These are phyloP conservation scores for Adoxophyes honmai DNA, from an alignment of 1,140 invertebrate species.

Conservation along the genomic window DNA sequence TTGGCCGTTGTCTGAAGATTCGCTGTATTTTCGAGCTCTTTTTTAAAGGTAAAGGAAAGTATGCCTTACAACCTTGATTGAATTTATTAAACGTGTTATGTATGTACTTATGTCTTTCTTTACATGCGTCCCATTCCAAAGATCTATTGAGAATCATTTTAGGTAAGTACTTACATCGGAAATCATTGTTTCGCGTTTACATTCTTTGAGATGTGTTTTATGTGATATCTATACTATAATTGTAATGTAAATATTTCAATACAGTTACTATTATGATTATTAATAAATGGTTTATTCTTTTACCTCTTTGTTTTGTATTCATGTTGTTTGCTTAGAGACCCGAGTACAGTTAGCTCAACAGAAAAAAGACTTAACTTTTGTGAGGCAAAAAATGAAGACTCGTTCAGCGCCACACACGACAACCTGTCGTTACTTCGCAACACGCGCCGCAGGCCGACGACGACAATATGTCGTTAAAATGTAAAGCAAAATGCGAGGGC, in stretches of 20 bases:
- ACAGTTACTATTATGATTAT: constrained; percentile 64
- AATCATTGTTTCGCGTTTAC: constrained; percentile 48
- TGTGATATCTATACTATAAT: constrained; percentile 64
- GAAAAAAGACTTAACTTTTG: too few relatives aligned
- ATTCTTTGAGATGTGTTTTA: constrained; percentile 63
- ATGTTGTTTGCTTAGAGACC: too few relatives aligned
- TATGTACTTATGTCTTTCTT: constrained; percentile 15
- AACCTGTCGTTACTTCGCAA: too few relatives aligned
- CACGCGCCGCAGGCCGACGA: too few relatives aligned
- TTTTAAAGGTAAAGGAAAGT: too few relatives aligned
- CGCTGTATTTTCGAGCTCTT: too few relatives aligned
- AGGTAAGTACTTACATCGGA: constrained; percentile 34
- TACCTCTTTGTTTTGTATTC: constrained; percentile 46
- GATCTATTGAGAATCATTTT: constrained; percentile 42
- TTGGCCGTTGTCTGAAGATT: too few relatives aligned
- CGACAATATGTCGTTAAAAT: too few relatives aligned
- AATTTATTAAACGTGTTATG: constrained; percentile 11
- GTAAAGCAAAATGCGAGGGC: too few relatives aligned
- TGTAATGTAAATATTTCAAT: constrained; percentile 61
- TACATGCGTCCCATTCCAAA: constrained; percentile 48
- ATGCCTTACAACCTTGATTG: background rate
- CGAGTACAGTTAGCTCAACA: too few relatives aligned
- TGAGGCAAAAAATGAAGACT: too few relatives aligned
- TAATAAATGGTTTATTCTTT: constrained; percentile 71
- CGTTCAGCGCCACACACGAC: too few relatives aligned